Base-by-base conservation (phyloP, 2,113 vertebrate species). In the Pachycephala philippinensis region DNA sequence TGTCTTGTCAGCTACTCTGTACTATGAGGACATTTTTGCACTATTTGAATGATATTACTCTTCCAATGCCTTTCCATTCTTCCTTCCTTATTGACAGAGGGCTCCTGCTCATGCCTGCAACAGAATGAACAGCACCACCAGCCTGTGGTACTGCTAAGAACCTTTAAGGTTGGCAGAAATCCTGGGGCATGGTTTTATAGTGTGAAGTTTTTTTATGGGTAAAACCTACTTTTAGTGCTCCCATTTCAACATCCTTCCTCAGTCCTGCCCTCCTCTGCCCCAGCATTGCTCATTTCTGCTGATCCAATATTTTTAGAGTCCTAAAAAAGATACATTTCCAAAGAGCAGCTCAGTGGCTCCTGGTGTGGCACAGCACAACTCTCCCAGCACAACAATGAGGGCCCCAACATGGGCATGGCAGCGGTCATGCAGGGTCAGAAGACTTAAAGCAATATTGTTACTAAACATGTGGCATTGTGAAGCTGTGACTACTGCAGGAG, bases 321-420 rank as follows among this genome's bases (percentile, higher is more conserved):
- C 54, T 49, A 52, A 37, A 71, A 83, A 64, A 24, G 4, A 44
- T 1, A 1, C 2, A 18, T 49, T 49, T 81, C 49, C 44, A 37
- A 71, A 42, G 54, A 56, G 16, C 16, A 50, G 19, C 19, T 61
- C 14, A 4, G 23, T 9, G 53, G 35, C 30, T 89, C 33, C 52
- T 23, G 15, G 23, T 0, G 2, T 24, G 57, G 49, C 71, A 63
- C 33, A 78, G 39, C 9, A 33, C 28, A 15, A 6, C 18, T 59
- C 49, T 60, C 24, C 39, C 24, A 30, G 45, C 23, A 47, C 50
- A 84, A 18, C 0, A 0, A 10, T 6, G 13, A 63, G 26, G 35
- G 44, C 84, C 71, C 12, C 61, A 50, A 15, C 12, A 15, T 0
- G 2, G 76, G 63, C 66, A 50, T 7, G 10, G 61, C 80, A 80